Evolutionary conservation across 2,113 vertebrate species (phyloP).

Genomic region (Alethe diademata): DNA sequence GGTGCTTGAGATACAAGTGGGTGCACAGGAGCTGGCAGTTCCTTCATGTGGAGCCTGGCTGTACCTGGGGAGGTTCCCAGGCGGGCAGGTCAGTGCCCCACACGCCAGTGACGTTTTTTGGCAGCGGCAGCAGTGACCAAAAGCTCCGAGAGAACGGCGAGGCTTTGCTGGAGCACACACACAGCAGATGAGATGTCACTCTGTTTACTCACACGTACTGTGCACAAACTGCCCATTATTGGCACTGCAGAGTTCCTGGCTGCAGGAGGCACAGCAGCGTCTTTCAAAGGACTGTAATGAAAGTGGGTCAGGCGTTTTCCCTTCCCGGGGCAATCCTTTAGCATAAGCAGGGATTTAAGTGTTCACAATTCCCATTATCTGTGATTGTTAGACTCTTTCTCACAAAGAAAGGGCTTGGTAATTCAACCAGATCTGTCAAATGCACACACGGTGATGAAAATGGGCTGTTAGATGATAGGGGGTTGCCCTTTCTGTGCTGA

Average conservation of each 20-base stretch:
- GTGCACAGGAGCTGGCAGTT: neutral
- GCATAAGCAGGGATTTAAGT: constrained; percentile 55
- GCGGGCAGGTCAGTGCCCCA: fast-evolving
- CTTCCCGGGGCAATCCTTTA: constrained; percentile 58
- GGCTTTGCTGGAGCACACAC: neutral
- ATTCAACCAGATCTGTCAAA: constrained; percentile 51
- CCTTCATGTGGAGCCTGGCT: neutral
- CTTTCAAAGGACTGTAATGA: constrained; percentile 28
- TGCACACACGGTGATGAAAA: neutral
- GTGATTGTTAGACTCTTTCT: constrained; percentile 8
- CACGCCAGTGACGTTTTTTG: neutral
- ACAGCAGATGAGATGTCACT: constrained; percentile 55
- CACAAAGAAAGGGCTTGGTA: constrained; percentile 48
- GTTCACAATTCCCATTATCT: constrained; percentile 38
- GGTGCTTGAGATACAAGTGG: neutral
- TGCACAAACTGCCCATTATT: constrained; percentile 55
- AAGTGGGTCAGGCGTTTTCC: constrained; percentile 58
- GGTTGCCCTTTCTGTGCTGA: constrained; percentile 25
- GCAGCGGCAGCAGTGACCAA: neutral
- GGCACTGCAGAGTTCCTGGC: constrained; percentile 32
- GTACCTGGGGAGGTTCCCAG: neutral
- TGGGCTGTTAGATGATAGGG: constrained; percentile 38
- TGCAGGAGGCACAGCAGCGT: constrained; percentile 11
- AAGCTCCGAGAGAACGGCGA: neutral
- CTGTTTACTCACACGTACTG: constrained; percentile 51